phyloP scores from a whole-genome alignment of 2,113 vertebrate genomes.

The Oceanodroma tethys region DNA sequence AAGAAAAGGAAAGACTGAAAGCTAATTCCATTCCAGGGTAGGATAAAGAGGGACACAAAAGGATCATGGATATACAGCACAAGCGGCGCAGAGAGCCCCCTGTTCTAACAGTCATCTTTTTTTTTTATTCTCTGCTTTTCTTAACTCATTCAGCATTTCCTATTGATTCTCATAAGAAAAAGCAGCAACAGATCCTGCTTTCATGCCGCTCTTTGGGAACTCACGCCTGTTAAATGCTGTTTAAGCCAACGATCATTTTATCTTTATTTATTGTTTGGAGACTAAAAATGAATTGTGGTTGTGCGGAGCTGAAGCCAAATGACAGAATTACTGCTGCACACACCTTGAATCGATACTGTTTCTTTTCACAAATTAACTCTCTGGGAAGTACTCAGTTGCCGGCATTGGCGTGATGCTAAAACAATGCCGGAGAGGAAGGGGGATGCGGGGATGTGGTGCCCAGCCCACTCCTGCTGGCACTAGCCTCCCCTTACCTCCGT shows the following conservation, averaged over 20 bases:
- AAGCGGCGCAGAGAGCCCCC: neutral
- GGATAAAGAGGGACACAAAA: slow-evolving; percentile 58
- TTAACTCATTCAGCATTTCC: neutral
- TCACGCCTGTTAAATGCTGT: neutral
- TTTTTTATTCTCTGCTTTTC: neutral
- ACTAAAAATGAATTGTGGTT: slow-evolving; percentile 17
- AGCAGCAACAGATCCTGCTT: neutral
- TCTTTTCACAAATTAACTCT: slow-evolving; percentile 30
- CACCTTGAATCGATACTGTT: neutral
- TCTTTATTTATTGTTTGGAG: slow-evolving; percentile 46
- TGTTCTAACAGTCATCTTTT: neutral
- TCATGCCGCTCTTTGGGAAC: neutral
- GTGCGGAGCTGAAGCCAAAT: neutral
- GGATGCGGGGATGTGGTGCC: accelerated
- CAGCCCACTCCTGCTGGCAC: neutral
- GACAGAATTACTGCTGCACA: neutral
- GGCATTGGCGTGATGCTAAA: neutral
- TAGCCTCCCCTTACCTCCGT: neutral
- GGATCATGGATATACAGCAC: neutral
- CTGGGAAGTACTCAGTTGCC: neutral
- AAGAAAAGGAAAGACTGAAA: slow-evolving; percentile 16
- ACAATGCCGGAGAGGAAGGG: neutral
- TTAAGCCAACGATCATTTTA: neutral
- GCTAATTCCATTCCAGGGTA: slow-evolving; percentile 55
- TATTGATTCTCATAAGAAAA: neutral